Evolutionary conservation across 2,888 invertebrate genomes (phyloP).

Genomic region (Ornithoptera alexandrae): DNA sequence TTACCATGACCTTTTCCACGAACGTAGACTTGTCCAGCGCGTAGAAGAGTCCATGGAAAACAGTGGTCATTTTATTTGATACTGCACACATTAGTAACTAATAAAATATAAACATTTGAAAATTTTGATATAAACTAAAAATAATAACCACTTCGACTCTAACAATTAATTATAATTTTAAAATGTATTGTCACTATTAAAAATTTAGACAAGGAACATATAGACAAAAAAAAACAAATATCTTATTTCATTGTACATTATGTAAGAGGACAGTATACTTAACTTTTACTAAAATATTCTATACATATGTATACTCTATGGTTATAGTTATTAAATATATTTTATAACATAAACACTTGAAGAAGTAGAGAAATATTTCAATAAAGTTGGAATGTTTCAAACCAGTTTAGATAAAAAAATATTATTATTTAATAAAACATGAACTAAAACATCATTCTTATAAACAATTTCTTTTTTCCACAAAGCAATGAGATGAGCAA

Average conservation of each 20-base stretch:
- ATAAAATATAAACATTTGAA: constrained; percentile 37
- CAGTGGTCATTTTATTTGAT: constrained; percentile 63
- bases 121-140: constrained; percentile 30
- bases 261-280: constrained; percentile 14
- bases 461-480: background rate
- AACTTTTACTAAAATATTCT: constrained; percentile 5
- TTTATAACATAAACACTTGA: constrained; percentile 6
- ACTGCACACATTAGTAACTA: constrained; percentile 55
- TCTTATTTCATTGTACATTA: constrained; percentile 1
- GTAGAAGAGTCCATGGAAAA: constrained; percentile 78
- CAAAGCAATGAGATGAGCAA: background rate
- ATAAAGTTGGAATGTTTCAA: constrained; percentile 10
- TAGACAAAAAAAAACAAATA: constrained; percentile 1
- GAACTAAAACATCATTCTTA: background rate
- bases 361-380: background rate
- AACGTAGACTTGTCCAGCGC: constrained; percentile 64
- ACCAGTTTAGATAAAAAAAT: background rate
- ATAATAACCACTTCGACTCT: background rate
- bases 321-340: background rate
- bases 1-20: constrained; percentile 77
- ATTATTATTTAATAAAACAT: background rate
- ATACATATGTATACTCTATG: constrained; percentile 3
- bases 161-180: background rate
- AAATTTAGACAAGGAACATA: background rate
- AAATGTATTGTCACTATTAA: background rate